A percentile compares a stretch with the other conserved stretches of the same genome.
Evolutionary conservation across 2,888 invertebrate species (phyloP).

Genomic region (Cheiracanthium punctorium): DNA sequence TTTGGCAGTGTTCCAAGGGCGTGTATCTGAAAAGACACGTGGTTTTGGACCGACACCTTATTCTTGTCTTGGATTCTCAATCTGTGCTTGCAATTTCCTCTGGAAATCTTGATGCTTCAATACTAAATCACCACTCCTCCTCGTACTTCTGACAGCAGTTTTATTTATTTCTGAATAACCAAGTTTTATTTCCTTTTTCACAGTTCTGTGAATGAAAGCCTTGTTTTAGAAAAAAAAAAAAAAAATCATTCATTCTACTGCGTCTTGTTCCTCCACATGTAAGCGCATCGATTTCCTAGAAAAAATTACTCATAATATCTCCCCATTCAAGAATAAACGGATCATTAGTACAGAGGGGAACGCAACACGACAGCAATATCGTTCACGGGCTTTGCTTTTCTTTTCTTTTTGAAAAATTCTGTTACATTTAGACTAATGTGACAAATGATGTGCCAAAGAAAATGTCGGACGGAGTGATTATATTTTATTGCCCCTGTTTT

Average conservation of each 20-base stretch:
- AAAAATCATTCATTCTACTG: neutral
- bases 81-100: neutral
- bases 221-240: neutral
- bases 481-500: neutral
- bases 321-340: no score
- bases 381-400: no score
- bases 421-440: neutral
- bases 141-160: constrained; percentile 7
- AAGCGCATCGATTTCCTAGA: neutral
- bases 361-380: no score
- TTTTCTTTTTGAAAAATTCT: neutral
- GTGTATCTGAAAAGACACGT: constrained; percentile 54
- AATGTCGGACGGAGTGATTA: neutral
- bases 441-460: neutral
- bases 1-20: constrained; percentile 54
- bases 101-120: neutral
- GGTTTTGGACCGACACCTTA: constrained; percentile 37
- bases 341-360: no score
- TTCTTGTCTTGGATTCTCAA: constrained; percentile 31
- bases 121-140: constrained; percentile 7
- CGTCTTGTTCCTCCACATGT: neutral
- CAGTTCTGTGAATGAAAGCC: neutral
- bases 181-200: neutral
- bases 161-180: neutral
- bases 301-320: neutral